Base-by-base conservation (phyloP, 2,888 invertebrate species). In the Nasonia oneida region DNA sequence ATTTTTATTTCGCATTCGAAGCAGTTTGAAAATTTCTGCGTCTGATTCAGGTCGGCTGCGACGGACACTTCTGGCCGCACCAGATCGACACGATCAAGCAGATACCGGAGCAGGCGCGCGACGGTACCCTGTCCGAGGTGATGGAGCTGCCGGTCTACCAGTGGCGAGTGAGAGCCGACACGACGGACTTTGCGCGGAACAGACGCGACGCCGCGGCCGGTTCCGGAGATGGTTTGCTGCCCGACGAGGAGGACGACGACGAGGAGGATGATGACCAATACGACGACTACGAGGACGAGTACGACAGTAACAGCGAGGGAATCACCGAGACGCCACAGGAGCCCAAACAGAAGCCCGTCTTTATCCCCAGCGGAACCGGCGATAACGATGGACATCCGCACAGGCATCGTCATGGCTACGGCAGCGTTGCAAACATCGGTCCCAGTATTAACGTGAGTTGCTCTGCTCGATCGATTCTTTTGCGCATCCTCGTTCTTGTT, bases 71-170 rank as follows among this genome's bases (percentile, higher is more conserved):
- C 47, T 96, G 96, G 95, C 93, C 94, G n/a, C 95, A 95, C 78
- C 96, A 96, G 90, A 94, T 95, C 67, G 94, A 95, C 42, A 93
- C 96, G 18, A 94, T 97, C n/a, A 95, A 96, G 53, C 95, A 96
- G 53, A 93, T 97, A 15, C 95, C 96, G 86, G 95, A 95, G 78
- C 96, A 96, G 89, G 95, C 97, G 0, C 94, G 95, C 5, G 97
- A 97, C 90, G 97, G 97, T 0, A 96, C 96, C 0, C 94, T 97
- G 81, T 94, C 96, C 33, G 95, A 96, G 90, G 95, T 96, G 15
- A 91, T 97, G 78, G 95, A 96, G 42, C 94, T 96, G 90, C 96
- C 97, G 0, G 95, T 97, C 23, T 94, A 96, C 53, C 96, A 96
- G 39, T 97, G 97, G 97, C 94, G 96, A 83, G 95, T 96, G 0